Conservation (phyloP, 2,113 vertebrate genomes). For the Muntiacus reevesi region DNA sequence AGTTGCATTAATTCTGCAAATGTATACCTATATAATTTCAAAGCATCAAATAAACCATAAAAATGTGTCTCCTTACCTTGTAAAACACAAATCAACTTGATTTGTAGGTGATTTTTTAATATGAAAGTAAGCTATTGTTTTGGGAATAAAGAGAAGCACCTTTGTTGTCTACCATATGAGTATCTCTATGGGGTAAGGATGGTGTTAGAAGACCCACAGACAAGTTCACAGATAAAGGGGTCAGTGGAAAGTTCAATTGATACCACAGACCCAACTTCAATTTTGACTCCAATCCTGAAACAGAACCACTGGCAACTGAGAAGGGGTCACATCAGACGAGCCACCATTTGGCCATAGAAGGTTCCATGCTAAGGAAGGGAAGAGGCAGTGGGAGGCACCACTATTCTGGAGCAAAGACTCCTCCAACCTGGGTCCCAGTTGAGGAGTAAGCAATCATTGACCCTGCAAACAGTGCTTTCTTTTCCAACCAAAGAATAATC, state of each 20-base stretch:
- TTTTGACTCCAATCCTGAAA: background rate
- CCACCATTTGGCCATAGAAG: accelerated
- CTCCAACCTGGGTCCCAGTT: background rate
- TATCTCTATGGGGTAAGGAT: background rate
- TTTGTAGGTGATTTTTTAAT: background rate
- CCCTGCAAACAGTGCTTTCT: conserved; percentile 48
- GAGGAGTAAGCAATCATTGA: conserved; percentile 44
- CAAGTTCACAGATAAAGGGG: background rate
- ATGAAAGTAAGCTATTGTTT: background rate
- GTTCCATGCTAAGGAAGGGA: background rate
- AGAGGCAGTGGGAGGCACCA: background rate
- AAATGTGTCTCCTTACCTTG: background rate
- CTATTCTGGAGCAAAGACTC: background rate
- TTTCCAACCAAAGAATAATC: conserved; percentile 50
- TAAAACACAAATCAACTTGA: background rate
- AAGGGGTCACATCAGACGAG: background rate
- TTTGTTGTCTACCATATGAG: background rate
- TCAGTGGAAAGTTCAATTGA: background rate
- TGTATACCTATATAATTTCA: background rate
- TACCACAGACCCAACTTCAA: background rate
- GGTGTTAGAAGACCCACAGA: background rate
- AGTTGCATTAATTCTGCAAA: conserved; percentile 3
- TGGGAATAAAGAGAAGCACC: background rate
- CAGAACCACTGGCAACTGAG: background rate
- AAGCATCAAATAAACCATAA: background rate